Evolutionary conservation across 1,140 invertebrate species (phyloP).

Genomic region (Campodea augens): DNA sequence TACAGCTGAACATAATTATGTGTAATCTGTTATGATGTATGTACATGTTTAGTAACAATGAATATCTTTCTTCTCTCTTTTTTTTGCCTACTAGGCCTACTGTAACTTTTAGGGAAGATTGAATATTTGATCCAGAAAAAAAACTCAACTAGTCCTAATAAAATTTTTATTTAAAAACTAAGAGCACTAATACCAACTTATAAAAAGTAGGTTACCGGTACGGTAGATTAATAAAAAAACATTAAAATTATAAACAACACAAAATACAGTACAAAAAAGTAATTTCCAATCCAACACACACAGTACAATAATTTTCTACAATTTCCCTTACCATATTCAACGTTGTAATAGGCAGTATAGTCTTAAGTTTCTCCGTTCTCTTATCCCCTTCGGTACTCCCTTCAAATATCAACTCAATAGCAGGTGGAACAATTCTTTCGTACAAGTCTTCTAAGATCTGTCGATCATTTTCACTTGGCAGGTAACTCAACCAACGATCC

Average conservation of each 20-base stretch:
- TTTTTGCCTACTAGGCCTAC: no score
- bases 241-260: constrained; percentile 2
- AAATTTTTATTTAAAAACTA: no score
- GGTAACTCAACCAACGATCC: constrained; percentile 38
- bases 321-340: constrained; percentile 50
- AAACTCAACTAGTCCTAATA: no score
- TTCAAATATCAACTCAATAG: constrained; percentile 52
- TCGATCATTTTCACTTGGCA: constrained; percentile 27
- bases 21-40: no score
- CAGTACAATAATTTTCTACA: not conserved
- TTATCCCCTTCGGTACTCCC: constrained; percentile 47
- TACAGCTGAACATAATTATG: no score
- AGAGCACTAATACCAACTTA: no score
- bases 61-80: no score
- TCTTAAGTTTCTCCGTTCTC: constrained; percentile 51
- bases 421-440: constrained; percentile 47
- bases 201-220: no score
- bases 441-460: constrained; percentile 36
- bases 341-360: constrained; percentile 59
- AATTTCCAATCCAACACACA: no score
- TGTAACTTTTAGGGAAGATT: no score
- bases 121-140: no score
- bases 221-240: not conserved
- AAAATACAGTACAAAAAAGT: not conserved
- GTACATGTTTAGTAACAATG: no score